These are phyloP conservation scores for Paratilapia polleni DNA, from an alignment of 2,113 vertebrate species.

Conservation along the genomic window DNA sequence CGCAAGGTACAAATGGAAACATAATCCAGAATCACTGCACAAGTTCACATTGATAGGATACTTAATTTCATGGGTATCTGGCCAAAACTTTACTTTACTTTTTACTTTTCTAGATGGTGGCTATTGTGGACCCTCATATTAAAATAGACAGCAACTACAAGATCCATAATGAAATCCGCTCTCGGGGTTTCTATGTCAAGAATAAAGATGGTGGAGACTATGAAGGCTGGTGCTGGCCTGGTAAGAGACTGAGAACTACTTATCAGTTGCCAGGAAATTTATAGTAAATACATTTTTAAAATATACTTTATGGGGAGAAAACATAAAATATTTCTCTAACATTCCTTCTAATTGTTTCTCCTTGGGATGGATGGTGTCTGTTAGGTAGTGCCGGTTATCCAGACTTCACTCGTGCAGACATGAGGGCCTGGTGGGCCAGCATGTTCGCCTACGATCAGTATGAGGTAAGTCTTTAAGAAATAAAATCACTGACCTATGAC, in stretches of 20 bases:
- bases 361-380: not conserved
- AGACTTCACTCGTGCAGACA: constrained; percentile 86
- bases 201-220: constrained; percentile 91
- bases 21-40: too few relatives aligned
- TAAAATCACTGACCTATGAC: not conserved
- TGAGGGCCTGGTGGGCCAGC: constrained; percentile 90
- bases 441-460: constrained; percentile 91
- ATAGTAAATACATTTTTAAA: not conserved
- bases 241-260: constrained; percentile 67
- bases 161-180: constrained; percentile 86
- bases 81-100: not conserved
- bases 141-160: constrained; percentile 90
- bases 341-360: not conserved
- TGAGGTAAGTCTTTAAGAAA: constrained; percentile 74
- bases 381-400: constrained; percentile 89
- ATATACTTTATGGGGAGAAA: not conserved
- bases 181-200: constrained; percentile 86
- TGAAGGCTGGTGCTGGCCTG: constrained; percentile 96
- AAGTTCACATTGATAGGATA: not conserved
- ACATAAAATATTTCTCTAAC: not conserved
- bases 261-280: not conserved
- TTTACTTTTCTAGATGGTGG: constrained; percentile 84
- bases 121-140: constrained; percentile 95
- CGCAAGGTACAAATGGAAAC: constrained; percentile 78
- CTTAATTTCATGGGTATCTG: not conserved